phyloP scores from a whole-genome alignment of 2,888 invertebrate genomes.

The Lycophotia porphyrea region DNA sequence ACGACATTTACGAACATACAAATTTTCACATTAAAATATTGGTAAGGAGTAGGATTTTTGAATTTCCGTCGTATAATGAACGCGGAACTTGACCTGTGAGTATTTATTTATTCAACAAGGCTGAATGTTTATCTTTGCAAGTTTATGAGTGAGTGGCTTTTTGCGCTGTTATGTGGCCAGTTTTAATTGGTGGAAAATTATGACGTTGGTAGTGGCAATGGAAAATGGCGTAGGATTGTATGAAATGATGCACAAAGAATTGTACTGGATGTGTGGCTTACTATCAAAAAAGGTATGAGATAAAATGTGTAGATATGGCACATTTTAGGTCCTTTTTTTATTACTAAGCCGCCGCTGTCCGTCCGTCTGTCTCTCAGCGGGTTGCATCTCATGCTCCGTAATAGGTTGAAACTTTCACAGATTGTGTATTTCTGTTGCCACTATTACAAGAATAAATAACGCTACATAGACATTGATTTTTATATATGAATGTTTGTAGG shows the following conservation, averaged over 20 bases:
- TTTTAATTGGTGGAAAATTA: conserved; percentile 34
- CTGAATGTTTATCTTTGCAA: conserved; percentile 41
- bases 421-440: too few relatives aligned
- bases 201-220: background rate
- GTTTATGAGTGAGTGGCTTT: conserved; percentile 22
- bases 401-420: too few relatives aligned
- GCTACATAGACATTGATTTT: too few relatives aligned
- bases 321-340: too few relatives aligned
- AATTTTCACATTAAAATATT: background rate
- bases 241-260: background rate
- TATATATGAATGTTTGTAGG: too few relatives aligned
- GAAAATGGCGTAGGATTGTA: too few relatives aligned
- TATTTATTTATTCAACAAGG: conserved; percentile 49
- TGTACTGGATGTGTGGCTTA: background rate
- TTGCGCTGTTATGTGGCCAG: conserved; percentile 10
- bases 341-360: too few relatives aligned
- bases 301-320: background rate
- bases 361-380: too few relatives aligned
- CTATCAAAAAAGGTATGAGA: background rate
- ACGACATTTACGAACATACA: background rate
- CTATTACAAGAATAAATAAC: too few relatives aligned
- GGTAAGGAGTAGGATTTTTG: conserved; percentile 53
- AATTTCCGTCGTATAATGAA: conserved; percentile 68
- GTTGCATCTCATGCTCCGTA: too few relatives aligned
- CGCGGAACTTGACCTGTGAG: conserved; percentile 33